Percentiles rank a stretch among this genome's conserved stretches.
Conservation (phyloP, 2,797 vertebrate genomes). For the Florisuga fusca region DNA sequence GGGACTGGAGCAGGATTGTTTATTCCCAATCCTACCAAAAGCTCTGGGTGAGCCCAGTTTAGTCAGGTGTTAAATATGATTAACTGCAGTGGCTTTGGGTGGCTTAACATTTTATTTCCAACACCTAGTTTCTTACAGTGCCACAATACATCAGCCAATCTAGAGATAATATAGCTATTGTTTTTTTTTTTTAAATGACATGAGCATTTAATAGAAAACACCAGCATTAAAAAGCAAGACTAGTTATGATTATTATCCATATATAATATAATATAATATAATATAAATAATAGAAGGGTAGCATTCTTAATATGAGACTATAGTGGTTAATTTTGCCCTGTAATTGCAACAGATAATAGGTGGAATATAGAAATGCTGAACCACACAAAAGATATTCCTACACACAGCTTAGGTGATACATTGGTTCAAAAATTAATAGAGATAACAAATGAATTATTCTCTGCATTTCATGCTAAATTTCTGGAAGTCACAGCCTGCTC, state of each 20-base stretch:
- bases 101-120: conserved; percentile 40
- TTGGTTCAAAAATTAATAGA: neutral
- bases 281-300: neutral
- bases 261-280: neutral
- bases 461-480: neutral
- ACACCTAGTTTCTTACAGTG: neutral
- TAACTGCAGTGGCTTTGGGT: conserved; percentile 15
- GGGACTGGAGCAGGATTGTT: neutral
- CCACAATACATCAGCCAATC: neutral
- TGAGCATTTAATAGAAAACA: neutral
- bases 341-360: neutral
- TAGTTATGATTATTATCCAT: neutral
- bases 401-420: neutral
- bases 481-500: neutral
- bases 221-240: neutral
- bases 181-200: neutral
- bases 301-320: neutral
- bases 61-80: conserved; percentile 32
- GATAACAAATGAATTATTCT: neutral
- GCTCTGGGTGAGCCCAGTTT: conserved; percentile 4
- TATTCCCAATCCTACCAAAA: neutral
- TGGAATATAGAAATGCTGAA: neutral
- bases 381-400: neutral
- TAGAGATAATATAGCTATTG: neutral
- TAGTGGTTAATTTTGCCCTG: neutral